These are phyloP conservation scores for Patella vulgata DNA, from an alignment of 1,140 invertebrate genomes.

Conservation along the genomic window DNA sequence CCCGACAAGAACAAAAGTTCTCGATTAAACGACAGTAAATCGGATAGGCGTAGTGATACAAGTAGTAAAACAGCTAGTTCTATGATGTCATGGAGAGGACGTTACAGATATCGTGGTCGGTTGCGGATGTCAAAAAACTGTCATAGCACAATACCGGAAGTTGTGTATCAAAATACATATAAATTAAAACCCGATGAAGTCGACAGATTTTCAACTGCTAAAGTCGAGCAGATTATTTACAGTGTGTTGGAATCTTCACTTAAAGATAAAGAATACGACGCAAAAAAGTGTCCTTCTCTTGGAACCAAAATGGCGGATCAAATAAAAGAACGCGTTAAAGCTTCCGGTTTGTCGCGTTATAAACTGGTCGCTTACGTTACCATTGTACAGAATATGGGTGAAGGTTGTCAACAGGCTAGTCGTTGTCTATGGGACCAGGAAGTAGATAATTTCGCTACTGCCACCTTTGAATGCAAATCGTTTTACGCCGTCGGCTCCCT, in stretches of 20 bases:
- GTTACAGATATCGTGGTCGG: constrained; percentile 16
- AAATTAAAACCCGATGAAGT: constrained; percentile 34
- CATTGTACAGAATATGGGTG: constrained; percentile 46
- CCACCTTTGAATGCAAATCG: constrained; percentile 40
- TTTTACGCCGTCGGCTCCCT: constrained; percentile 47
- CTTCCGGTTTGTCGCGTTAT: constrained; percentile 39
- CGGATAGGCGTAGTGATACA: constrained; percentile 13
- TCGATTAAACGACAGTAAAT: constrained; percentile 21
- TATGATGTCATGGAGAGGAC: constrained; percentile 31
- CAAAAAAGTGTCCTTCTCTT: constrained; percentile 37
- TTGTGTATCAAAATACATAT: constrained; percentile 43
- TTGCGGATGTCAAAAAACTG: constrained; percentile 22
- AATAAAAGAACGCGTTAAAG: constrained; percentile 50
- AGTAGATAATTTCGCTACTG: constrained; percentile 49
- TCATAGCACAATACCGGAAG: constrained; percentile 13
- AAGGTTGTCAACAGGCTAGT: constrained; percentile 45
- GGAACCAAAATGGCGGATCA: constrained; percentile 41
- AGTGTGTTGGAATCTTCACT: constrained; percentile 39
- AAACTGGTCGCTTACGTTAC: constrained; percentile 52
- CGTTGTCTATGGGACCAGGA: constrained; percentile 52
- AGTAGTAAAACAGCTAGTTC: constrained; percentile 19
- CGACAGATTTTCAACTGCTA: constrained; percentile 29
- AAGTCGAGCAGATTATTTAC: constrained; percentile 36
- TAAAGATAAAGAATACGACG: constrained; percentile 36
- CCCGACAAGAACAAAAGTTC: constrained; percentile 16